These are phyloP conservation scores for Chymomyza costata DNA, from an alignment of 1,140 invertebrate genomes.

Conservation along the genomic window DNA sequence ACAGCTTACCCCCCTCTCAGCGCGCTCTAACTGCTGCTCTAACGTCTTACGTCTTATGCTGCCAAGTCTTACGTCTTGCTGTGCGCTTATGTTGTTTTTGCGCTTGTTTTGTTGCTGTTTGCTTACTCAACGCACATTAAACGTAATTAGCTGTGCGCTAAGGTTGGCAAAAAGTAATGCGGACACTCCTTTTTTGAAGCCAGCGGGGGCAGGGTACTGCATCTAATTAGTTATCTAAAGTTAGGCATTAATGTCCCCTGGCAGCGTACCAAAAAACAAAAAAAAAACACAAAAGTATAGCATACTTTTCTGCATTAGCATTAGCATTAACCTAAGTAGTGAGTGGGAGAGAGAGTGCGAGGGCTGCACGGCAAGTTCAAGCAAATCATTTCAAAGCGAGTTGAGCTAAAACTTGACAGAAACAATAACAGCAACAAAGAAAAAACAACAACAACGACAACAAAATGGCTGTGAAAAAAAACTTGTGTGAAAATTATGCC, in stretches of 20 bases:
- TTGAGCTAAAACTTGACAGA: too few relatives aligned
- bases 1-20: conserved; percentile 1
- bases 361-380: conserved; percentile 14
- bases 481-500: too few relatives aligned
- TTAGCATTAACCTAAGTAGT: conserved; percentile 28
- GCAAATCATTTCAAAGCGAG: conserved; percentile 20
- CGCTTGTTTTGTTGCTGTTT: conserved; percentile 20
- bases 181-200: too few relatives aligned
- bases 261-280: conserved; percentile 5
- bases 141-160: conserved; percentile 72
- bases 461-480: too few relatives aligned
- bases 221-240: conserved; percentile 71
- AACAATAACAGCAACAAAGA: conserved; percentile 7
- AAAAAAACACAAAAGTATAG: conserved; percentile 53
- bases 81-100: too few relatives aligned
- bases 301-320: conserved; percentile 57
- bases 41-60: too few relatives aligned
- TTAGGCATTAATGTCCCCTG: conserved; percentile 59
- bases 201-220: conserved; percentile 9
- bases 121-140: conserved; percentile 72
- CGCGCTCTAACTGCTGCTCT: too few relatives aligned
- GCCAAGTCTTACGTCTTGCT: too few relatives aligned
- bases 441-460: conserved; percentile 7
- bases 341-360: too few relatives aligned
- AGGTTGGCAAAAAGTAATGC: conserved; percentile 54